Evolutionary conservation across 2,797 vertebrate species (phyloP).

Genomic region (Perodicticus potto): DNA sequence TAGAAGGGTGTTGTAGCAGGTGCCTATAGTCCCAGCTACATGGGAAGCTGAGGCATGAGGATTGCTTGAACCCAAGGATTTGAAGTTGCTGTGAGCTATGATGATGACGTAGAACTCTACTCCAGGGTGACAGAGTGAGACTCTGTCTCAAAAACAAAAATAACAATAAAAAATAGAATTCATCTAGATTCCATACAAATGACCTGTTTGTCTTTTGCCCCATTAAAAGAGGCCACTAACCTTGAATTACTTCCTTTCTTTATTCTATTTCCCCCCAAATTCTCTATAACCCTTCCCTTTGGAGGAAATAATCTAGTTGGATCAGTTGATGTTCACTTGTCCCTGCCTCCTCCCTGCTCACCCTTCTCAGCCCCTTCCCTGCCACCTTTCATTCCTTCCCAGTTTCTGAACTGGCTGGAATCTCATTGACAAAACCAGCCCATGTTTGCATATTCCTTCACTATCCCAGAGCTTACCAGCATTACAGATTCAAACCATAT

Average conservation of each 20-base stretch:
- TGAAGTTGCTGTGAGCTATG: too few relatives aligned
- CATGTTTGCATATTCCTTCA: not conserved
- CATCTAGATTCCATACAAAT: not conserved
- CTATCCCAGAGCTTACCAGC: not conserved
- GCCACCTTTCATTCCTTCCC: not conserved
- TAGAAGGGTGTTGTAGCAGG: too few relatives aligned
- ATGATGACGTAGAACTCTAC: too few relatives aligned
- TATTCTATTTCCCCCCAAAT: not conserved
- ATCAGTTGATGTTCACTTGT: not conserved
- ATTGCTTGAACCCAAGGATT: too few relatives aligned
- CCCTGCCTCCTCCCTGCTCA: not conserved
- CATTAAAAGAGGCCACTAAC: not conserved
- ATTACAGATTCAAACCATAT: not conserved
- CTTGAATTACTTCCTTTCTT: not conserved
- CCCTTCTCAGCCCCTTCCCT: not conserved
- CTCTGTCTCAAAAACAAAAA: too few relatives aligned
- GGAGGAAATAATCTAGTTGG: constrained; percentile 40
- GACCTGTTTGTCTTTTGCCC: too few relatives aligned
- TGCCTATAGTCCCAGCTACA: too few relatives aligned
- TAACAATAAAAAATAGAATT: not conserved
- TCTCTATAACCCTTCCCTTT: not conserved
- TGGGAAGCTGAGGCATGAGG: too few relatives aligned
- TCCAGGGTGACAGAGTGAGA: too few relatives aligned
- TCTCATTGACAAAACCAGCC: not conserved
- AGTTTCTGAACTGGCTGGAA: not conserved